A percentile compares a stretch with the other conserved stretches of the same genome.
Evolutionary conservation across 2,888 invertebrate genomes (phyloP).

Genomic region (Sphinx pinastri): DNA sequence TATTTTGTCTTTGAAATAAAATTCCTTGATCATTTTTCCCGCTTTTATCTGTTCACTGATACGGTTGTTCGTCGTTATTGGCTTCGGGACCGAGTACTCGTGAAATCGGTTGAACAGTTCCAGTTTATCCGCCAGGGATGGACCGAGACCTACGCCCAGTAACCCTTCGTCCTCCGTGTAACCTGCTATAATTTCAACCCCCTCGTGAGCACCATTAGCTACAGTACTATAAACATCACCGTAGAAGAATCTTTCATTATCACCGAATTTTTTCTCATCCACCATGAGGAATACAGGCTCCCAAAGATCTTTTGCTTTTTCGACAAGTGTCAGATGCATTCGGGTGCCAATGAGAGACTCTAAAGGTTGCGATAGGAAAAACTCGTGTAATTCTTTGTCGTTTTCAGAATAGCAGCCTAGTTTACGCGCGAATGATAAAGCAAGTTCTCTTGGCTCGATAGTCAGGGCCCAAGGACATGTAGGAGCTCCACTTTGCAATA

Average conservation of each 20-base stretch:
- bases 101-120: constrained; percentile 47
- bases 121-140: constrained; percentile 40
- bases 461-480: constrained; percentile 80
- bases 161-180: constrained; percentile 88
- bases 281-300: constrained; percentile 48
- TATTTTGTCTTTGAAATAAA: constrained; percentile 51
- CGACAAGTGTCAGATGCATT: constrained; percentile 43
- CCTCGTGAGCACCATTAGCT: constrained; percentile 70
- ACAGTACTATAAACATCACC: constrained; percentile 59
- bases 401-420: constrained; percentile 59
- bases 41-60: constrained; percentile 51
- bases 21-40: constrained; percentile 51
- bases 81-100: constrained; percentile 56
- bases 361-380: constrained; percentile 55
- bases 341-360: constrained; percentile 46
- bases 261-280: constrained; percentile 57
- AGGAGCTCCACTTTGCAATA: constrained; percentile 88
- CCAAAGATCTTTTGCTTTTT: constrained; percentile 41
- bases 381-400: constrained; percentile 55
- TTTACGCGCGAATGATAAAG: constrained; percentile 50
- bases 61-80: constrained; percentile 45
- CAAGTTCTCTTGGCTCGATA: constrained; percentile 76
- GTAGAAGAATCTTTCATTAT: constrained; percentile 57
- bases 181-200: constrained; percentile 87
- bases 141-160: constrained; percentile 6